phyloP scores from a whole-genome alignment of 2,888 invertebrate species.

The Carpatolechia fugitivella region DNA sequence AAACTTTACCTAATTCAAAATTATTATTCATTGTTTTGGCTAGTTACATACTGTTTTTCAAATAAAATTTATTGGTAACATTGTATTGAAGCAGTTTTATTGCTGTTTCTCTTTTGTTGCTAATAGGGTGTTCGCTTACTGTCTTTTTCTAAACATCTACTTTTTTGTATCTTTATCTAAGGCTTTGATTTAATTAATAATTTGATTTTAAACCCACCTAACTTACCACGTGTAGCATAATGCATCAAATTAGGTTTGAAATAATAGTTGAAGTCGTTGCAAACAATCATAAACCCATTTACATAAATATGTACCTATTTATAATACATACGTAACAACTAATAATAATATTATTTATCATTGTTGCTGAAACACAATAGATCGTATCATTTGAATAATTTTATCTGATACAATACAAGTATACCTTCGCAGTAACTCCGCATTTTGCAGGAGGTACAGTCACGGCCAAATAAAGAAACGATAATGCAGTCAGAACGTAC shows the following conservation, averaged over 20 bases:
- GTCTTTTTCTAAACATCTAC: too few relatives aligned
- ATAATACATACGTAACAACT: conserved; percentile 54
- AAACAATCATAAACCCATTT: conserved; percentile 53
- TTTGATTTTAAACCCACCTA: too few relatives aligned
- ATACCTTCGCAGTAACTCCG: conserved; percentile 45
- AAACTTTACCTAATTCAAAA: too few relatives aligned
- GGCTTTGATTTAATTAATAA: too few relatives aligned
- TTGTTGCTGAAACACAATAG: conserved; percentile 74
- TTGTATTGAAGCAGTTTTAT: too few relatives aligned
- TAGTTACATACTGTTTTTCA: too few relatives aligned
- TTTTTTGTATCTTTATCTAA: too few relatives aligned
- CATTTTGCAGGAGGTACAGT: conserved; percentile 26
- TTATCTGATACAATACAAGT: conserved; percentile 71
- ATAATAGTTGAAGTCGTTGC: conserved; percentile 1
- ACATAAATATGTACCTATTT: conserved; percentile 54
- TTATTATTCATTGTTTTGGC: too few relatives aligned
- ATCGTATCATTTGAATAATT: conserved; percentile 77
- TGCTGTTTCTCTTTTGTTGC: too few relatives aligned
- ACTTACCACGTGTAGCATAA: background rate
- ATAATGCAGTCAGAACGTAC: background rate
- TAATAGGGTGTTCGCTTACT: too few relatives aligned
- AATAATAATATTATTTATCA: conserved; percentile 72
- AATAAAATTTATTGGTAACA: too few relatives aligned
- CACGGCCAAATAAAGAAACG: background rate
- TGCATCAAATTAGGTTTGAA: background rate